Evolutionary conservation across 2,888 invertebrate genomes (phyloP), one percentile per base, ranked within the genome.

Genomic region (Zhengitettix transpicula): DNA sequence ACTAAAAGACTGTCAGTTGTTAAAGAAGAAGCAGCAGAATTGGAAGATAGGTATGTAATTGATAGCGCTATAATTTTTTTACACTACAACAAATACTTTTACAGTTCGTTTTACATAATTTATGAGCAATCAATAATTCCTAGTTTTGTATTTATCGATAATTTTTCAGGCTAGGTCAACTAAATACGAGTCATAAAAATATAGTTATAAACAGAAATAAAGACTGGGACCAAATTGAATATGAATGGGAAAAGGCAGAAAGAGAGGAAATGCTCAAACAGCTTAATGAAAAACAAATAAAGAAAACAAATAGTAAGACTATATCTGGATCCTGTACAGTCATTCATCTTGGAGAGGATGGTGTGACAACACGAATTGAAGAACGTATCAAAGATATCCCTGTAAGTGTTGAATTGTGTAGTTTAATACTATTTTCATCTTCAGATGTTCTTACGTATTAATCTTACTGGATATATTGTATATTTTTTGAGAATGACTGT

Each of bases 21-120:
- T 14, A 82, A 84, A 42, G 87, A 87, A 67, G 87, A 87, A 69
- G 79, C 80, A 15, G 75, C 80, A 40, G 81, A 81, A 15, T 42
- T 58, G n/a, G 60, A 60, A 28, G 60, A 60, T 3, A 54, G 60
- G 60, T 60, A 51, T 7, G 28, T 17, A 14, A 47, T 47, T 47
- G 8, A 47, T 8, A 28, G 28, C 7, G 28, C 28, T 28, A 28
- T 28, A 28, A 28, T 7, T 28, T 28, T 28, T 28, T 2, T 28
- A 28, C 28, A 28, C 7, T 5, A 5, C 28, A 28, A 28, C 28
- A 28, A 28, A 28, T 28, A 7, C 28, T 28, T 28, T 28, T 51
- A n/a, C 9, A 51, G 16, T 10, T 10, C 7, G 28, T 28, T 28
- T 28, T 7, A 28, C 3, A 7, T 28, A 2, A 28, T 28, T 28